Percentiles rank a stretch among this genome's conserved stretches.
These are phyloP conservation scores for Lepisosteus osseus DNA, from an alignment of 2,113 vertebrate genomes.

Conservation along the genomic window DNA sequence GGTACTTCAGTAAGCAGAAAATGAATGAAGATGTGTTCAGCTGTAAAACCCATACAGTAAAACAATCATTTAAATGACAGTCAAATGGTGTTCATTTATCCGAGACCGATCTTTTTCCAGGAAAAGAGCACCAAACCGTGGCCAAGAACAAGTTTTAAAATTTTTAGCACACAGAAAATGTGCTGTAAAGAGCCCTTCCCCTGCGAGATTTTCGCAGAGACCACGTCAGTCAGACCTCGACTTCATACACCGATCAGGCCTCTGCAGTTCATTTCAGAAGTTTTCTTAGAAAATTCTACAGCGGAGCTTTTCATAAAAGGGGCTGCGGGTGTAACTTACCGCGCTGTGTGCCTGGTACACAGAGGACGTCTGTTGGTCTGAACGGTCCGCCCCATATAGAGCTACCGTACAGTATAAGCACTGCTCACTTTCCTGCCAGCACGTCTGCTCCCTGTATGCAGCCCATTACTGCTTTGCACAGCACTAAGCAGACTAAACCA, in stretches of 20 bases:
- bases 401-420: conserved; percentile 8
- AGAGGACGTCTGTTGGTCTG: not conserved
- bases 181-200: too few species aligned
- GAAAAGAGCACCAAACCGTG: too few species aligned
- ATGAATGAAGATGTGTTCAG: too few species aligned
- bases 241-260: not conserved
- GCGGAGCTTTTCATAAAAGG: not conserved
- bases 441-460: conserved; percentile 19
- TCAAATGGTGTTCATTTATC: too few species aligned
- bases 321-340: conserved; percentile 8
- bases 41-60: too few species aligned
- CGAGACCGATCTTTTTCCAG: too few species aligned
- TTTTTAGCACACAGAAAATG: too few species aligned
- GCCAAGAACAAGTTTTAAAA: too few species aligned
- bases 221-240: too few species aligned
- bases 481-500: conserved; percentile 29
- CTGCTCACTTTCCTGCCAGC: conserved; percentile 13
- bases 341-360: conserved; percentile 3
- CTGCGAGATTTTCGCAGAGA: too few species aligned
- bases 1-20: too few species aligned
- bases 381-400: conserved; percentile 16
- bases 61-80: too few species aligned
- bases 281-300: not conserved
- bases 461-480: conserved; percentile 30
- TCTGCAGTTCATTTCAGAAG: not conserved